Evolutionary conservation across 1,140 invertebrate species (phyloP).

Genomic region (Paramacrobiotus metropolitanus): DNA sequence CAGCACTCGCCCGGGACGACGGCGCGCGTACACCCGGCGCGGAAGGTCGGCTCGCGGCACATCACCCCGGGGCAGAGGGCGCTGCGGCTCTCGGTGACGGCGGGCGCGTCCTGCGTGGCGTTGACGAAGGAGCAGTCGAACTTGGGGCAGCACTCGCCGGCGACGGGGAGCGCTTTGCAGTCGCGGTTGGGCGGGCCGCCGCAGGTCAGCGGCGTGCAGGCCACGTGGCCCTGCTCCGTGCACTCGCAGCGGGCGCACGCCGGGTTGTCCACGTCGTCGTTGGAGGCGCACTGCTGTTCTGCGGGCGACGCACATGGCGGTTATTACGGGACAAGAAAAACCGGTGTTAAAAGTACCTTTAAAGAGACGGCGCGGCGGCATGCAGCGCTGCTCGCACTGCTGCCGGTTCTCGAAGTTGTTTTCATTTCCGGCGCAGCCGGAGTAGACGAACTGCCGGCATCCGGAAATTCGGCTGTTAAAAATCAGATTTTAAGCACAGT

Average conservation of each 20-base stretch:
- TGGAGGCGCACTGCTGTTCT: not conserved
- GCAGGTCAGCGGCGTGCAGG: not conserved
- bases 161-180: not conserved
- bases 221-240: not conserved
- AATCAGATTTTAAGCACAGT: not conserved
- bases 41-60: not conserved
- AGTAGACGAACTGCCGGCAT: slow-evolving; percentile 17
- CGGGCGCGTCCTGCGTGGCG: not conserved
- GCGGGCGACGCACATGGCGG: no score
- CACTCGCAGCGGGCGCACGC: slow-evolving; percentile 3
- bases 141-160: not conserved
- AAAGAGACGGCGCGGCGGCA: not conserved
- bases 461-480: not conserved
- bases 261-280: not conserved
- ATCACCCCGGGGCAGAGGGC: not conserved
- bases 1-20: not conserved
- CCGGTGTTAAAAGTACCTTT: no score
- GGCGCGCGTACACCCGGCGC: not conserved
- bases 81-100: not conserved
- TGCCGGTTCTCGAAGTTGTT: slow-evolving; percentile 19
- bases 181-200: not conserved
- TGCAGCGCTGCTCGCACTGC: slow-evolving; percentile 16
- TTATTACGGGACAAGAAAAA: no score
- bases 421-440: slow-evolving; percentile 22
- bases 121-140: not conserved